Evolutionary conservation across 2,888 invertebrate species (phyloP), one percentile per base, ranked within the genome.

Genomic region (Drosophila rubida): DNA sequence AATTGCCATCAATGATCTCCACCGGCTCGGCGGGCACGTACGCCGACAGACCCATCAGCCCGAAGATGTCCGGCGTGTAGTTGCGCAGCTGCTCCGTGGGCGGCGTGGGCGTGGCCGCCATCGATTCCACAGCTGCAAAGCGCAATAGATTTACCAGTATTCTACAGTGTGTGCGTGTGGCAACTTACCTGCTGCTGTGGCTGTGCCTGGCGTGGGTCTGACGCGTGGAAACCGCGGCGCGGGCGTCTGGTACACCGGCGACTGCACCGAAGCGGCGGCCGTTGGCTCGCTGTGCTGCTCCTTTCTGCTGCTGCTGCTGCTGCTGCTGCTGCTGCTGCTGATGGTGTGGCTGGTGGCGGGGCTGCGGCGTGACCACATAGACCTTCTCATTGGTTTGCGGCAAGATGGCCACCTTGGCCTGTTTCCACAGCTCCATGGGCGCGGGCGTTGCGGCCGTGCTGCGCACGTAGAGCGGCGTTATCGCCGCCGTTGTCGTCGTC

Each of bases 341-440:
- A 3, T 48, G 53, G 1, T 61, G 63, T 4, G 66, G 42, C 58
- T 73, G 85, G 51, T 77, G 83, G 1, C 73, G 60, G 14, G 95
- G 94, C 85, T 95, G 95, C 0, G 97, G 96, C 3, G 97, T 97
- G 0, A 97, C 96, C 1, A 97, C 95, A 79, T 96, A 96, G 0
- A 96, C 94, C 89, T 95, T 95, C 92, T 97, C 96, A 84, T 95
- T 95, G 4, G 95, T 96, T 62, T 94, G 91, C n/a, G 96, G 95
- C 9, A 96, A 95, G 88, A 96, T 95, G 14, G 95, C 94, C 1
- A 95, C 94, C 87, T 95, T 94, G 70, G 95, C 93, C 83, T 93
- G 93, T 39, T 94, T 94, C 96, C 96, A 96, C 1, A 89, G 81
- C 69, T 91, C 92, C 44, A 79, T 79, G 2, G 91, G 72, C 3